Percentiles rank a stretch among this genome's conserved stretches.
Evolutionary conservation across 2,888 invertebrate genomes (phyloP).

Genomic region (Amiota minor): DNA sequence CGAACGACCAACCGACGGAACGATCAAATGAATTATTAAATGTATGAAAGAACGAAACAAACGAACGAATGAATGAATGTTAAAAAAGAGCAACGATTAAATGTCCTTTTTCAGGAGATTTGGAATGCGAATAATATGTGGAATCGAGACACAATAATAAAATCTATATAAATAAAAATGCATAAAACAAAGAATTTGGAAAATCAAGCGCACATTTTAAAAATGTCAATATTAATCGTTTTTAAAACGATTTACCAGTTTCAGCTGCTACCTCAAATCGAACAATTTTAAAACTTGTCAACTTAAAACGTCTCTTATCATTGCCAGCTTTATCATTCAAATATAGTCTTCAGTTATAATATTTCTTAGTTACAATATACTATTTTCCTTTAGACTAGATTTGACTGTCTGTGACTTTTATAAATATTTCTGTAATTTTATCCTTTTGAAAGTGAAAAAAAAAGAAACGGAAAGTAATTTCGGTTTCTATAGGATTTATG

Average conservation of each 20-base stretch:
- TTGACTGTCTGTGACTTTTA: no score
- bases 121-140: conserved; percentile 6
- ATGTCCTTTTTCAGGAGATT: conserved; percentile 58
- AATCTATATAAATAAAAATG: neutral
- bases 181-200: neutral
- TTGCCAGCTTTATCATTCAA: no score
- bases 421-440: no score
- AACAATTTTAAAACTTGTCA: neutral
- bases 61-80: neutral
- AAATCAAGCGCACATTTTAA: conserved; percentile 1
- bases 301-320: neutral
- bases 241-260: neutral
- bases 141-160: neutral
- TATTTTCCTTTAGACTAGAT: no score
- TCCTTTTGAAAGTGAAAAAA: no score
- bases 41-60: neutral
- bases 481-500: no score
- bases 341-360: no score
- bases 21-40: neutral
- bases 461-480: no score
- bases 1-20: neutral
- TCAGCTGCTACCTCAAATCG: no score
- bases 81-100: conserved; percentile 46
- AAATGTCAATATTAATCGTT: conserved; percentile 11
- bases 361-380: no score